Base-by-base conservation (phyloP, 1,140 invertebrate genomes). In the Mercenaria mercenaria region DNA sequence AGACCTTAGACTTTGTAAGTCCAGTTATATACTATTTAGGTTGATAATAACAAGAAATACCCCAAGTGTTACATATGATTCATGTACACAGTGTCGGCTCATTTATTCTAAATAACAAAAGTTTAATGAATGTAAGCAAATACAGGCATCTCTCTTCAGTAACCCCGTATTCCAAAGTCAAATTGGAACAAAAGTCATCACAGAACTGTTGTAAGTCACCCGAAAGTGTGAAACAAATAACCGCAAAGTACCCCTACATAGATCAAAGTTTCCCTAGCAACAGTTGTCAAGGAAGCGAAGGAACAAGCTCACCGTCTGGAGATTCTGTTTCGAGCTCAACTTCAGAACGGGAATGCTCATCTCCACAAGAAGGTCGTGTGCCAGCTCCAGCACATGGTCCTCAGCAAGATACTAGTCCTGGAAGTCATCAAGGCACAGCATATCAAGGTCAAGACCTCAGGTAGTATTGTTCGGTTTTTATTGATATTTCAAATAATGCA, bases 391-490 rank as follows among this genome's bases (percentile, higher is more conserved):
- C 76, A 29, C 76, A 79, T 56, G 76, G 50, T 26, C 0, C 34
- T 11, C 76, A 79, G 13, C n/a, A 56, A 37, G 47, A 50, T 23
- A 59, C 0, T n/a, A 67, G 80, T 41, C 26, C 80, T 10, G 32
- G 80, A 26, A 67, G 59, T 59, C 80, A 82, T 6, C 80, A 64
- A 20, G 15, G n/a, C 34, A 82, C 26, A n/a, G 43, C 80, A 37
- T 82, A 82, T 59, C 80, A 82, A 29, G 80, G 80, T 59, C 80
- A 82, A 82, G 80, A 82, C 37, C 80, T 82, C n/a, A 82, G 80
- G 80, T 82, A 47, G 20, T 8, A 8, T 47, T 47, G 43, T 34
- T 69, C n/a, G 8, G 10, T 20, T 64, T 13, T n/a, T 26, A 10
- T 50, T 50, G 47, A 50, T 50, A 50, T n/a, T n/a, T n/a, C n/a